Evolutionary conservation across 2,113 vertebrate genomes (phyloP).

Genomic region (Clarias gariepinus): DNA sequence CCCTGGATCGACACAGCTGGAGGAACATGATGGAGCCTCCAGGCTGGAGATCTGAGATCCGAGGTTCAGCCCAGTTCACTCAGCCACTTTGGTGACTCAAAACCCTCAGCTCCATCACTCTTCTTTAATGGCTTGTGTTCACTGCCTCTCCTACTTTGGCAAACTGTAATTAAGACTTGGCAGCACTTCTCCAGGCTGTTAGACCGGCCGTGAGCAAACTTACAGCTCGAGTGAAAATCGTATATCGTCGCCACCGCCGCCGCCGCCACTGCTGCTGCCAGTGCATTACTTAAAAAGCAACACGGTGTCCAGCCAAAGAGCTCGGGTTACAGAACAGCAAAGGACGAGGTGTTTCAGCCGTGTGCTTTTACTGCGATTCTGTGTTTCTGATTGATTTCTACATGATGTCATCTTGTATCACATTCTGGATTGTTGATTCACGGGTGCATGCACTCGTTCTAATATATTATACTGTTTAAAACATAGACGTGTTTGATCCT

Average conservation of each 20-base stretch:
- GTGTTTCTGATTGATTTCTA: not conserved
- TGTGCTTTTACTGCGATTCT: constrained; percentile 21
- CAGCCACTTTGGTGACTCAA: constrained; percentile 65
- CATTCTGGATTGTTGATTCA: not conserved
- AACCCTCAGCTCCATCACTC: constrained; percentile 64
- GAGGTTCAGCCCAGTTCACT: constrained; percentile 72
- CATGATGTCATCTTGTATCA: not conserved
- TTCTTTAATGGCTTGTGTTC: constrained; percentile 70
- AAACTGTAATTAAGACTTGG: constrained; percentile 74
- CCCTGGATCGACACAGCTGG: not conserved
- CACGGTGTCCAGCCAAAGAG: constrained; percentile 44
- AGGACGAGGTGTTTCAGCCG: constrained; percentile 32
- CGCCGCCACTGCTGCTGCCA: not conserved
- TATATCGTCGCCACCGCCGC: constrained; percentile 28
- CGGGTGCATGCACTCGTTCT: not conserved
- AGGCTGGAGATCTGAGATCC: constrained; percentile 27
- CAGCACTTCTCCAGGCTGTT: constrained; percentile 51
- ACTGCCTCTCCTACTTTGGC: constrained; percentile 61
- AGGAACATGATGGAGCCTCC: constrained; percentile 58
- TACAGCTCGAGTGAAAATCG: constrained; percentile 58
- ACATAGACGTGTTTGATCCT: not conserved
- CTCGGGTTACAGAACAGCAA: constrained; percentile 20
- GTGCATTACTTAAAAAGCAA: constrained; percentile 43
- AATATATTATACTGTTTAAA: not conserved
- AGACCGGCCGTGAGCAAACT: constrained; percentile 59